Percentiles rank a stretch among this genome's conserved stretches.
phyloP scores from a whole-genome alignment of 2,888 invertebrate species.

The Meiosimyza decipiens region DNA sequence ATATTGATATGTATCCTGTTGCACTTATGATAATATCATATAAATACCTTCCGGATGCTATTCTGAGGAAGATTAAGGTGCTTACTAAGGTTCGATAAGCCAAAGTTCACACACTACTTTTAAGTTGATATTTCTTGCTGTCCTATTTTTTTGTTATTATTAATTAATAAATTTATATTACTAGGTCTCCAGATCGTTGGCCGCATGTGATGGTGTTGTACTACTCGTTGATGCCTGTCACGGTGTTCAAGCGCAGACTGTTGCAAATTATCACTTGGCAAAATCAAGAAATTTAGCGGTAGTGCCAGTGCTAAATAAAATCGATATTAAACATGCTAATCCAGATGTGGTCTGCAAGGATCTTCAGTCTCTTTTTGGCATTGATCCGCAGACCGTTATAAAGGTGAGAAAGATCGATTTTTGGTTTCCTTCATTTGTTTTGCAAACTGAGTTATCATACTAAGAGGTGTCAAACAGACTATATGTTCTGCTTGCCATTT shows the following conservation, averaged over 20 bases:
- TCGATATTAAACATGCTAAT: conserved; percentile 91
- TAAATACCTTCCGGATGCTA: too few relatives aligned
- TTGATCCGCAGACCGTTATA: conserved; percentile 78
- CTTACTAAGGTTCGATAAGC: too few relatives aligned
- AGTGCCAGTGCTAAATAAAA: conserved; percentile 95
- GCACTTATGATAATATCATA: too few relatives aligned
- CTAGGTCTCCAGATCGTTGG: conserved; percentile 84
- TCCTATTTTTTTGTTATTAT: not conserved
- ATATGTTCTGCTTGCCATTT: conserved; percentile 8
- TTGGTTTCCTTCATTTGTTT: not conserved
- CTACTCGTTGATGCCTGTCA: conserved; percentile 96
- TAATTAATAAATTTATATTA: conserved; percentile 14
- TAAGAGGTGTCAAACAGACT: not conserved
- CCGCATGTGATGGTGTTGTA: conserved; percentile 95
- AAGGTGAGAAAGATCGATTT: conserved; percentile 69
- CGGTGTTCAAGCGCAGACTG: conserved; percentile 96
- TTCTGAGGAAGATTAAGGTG: too few relatives aligned
- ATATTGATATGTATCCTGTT: too few relatives aligned
- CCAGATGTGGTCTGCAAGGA: conserved; percentile 86
- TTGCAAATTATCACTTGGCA: conserved; percentile 95
- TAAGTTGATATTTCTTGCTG: too few relatives aligned
- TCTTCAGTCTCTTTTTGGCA: conserved; percentile 83
- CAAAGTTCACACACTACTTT: too few relatives aligned
- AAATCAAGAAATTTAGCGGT: conserved; percentile 83
- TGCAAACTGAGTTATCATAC: conserved; percentile 6